Evolutionary conservation across 2,797 vertebrate genomes (phyloP).

Genomic region (Aulostomus chinensis): DNA sequence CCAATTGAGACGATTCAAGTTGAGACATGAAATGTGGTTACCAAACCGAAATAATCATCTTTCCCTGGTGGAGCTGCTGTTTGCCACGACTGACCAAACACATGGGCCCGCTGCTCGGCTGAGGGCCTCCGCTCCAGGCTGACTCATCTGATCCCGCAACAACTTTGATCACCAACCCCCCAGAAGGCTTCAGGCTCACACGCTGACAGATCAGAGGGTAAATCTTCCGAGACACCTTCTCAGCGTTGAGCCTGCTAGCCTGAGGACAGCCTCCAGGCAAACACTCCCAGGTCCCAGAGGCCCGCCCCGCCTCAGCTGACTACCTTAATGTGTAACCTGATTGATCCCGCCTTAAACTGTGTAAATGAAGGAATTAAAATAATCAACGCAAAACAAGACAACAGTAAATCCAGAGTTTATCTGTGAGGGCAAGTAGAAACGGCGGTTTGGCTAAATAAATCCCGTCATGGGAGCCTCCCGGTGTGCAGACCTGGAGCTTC

Average conservation of each 20-base stretch:
- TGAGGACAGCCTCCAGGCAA: background rate
- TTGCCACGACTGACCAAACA: slow-evolving; percentile 15
- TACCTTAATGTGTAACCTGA: too few species aligned
- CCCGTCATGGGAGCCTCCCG: too few species aligned
- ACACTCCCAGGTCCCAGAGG: too few species aligned
- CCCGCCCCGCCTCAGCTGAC: too few species aligned
- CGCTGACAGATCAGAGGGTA: background rate
- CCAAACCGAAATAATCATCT: slow-evolving; percentile 13
- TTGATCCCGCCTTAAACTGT: too few species aligned
- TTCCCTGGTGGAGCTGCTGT: slow-evolving; percentile 1
- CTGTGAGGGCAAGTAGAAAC: too few species aligned
- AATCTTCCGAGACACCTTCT: slow-evolving; percentile 3
- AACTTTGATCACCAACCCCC: slow-evolving; percentile 5
- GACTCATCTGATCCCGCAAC: slow-evolving; percentile 24
- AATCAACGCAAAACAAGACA: too few species aligned
- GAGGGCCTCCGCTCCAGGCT: slow-evolving; percentile 7
- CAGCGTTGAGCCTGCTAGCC: background rate
- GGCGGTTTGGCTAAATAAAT: too few species aligned
- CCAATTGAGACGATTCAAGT: too few species aligned
- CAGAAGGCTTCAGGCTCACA: background rate
- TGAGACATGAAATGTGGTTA: slow-evolving; percentile 6
- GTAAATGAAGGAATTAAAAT: too few species aligned
- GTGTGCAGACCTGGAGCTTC: too few species aligned
- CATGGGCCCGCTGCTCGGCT: background rate
- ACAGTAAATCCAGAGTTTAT: too few species aligned